phyloP scores from a whole-genome alignment of 2,888 invertebrate genomes.

The Rhagonycha fulva region DNA sequence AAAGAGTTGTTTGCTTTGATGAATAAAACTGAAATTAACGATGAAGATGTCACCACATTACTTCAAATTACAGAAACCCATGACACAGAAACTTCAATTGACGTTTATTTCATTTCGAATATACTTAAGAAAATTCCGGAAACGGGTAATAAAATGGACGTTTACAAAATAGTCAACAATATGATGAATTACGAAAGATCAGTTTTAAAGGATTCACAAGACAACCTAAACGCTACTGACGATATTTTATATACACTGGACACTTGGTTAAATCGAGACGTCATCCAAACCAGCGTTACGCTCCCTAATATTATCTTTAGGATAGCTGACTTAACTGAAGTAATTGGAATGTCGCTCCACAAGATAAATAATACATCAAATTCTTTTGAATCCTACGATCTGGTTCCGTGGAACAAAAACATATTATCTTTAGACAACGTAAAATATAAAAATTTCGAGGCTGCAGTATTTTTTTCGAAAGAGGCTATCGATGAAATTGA shows the following conservation, averaged over 20 bases:
- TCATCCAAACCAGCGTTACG: not conserved
- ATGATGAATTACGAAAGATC: slow-evolving; percentile 58
- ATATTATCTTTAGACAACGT: not conserved
- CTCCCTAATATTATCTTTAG: slow-evolving; percentile 15
- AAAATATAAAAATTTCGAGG: not conserved
- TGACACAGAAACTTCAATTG: not conserved
- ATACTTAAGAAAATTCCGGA: slow-evolving; percentile 30
- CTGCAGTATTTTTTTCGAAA: slow-evolving; percentile 28
- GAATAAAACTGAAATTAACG: not conserved
- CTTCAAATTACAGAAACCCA: not conserved
- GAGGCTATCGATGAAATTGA: not conserved
- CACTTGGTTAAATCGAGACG: slow-evolving; percentile 55
- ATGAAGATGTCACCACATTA: not conserved
- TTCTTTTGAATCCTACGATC: not conserved
- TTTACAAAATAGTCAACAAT: slow-evolving; percentile 55
- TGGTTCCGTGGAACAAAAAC: not conserved
- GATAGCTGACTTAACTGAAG: slow-evolving; percentile 17
- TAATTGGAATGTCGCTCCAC: not conserved
- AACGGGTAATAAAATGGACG: slow-evolving; percentile 3
- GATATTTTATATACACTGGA: slow-evolving; percentile 63
- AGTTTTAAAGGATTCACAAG: slow-evolving; percentile 47
- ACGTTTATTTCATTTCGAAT: slow-evolving; percentile 26
- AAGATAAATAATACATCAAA: not conserved
- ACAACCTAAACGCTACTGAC: slow-evolving; percentile 65
- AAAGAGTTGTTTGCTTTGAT: slow-evolving; percentile 16